Base-by-base conservation (phyloP, 2,888 invertebrate genomes). In the Elmis aenea region DNA sequence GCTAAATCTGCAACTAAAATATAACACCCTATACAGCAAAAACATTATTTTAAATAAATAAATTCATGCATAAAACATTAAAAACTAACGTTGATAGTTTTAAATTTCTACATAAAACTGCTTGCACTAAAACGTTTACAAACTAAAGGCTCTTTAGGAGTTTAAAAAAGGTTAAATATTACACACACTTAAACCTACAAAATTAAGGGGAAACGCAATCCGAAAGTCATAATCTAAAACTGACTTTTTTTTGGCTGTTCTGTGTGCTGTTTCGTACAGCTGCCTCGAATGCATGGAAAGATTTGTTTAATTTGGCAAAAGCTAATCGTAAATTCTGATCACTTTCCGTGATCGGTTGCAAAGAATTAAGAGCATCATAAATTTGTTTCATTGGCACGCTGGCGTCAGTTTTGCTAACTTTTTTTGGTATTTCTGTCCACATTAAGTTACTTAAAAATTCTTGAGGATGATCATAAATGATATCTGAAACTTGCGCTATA, bases 251-350 rank as follows among this genome's bases (percentile, higher is more conserved):
- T 27, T 49, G 54, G 10, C 42, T 37, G 41, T 34, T 50, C 34
- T 38, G 52, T 38, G 45, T 36, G 48, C 43, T 61, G 48, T 54
- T 59, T 26, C 58, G 44, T 9, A 66, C 42, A 9, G 61, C 62
- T 13, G 57, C 57, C 49, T 67, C 67, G 41, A 66, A 66, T 29
- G 55, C 56, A 39, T 66, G 66, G 33, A 67, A 43, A 2, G 61
- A 52, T 42, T 63, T 66, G 46, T 63, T 67, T 24, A 65, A 58
- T 49, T 59, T 60, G 2, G 65, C 66, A 54, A 59, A 67, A 25
- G 64, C 45, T 26, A 66, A 48, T 45, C 58, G 59, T 22, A 66
- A 50, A 36, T 61, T 56, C 42, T 66, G 66, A 33, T 68, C 66
- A 37, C 54, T 53, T 9, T 57, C 51, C 15, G 64, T 61, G 3